Conservation (phyloP, 1,140 invertebrate species). For the Anoplolepis gracilipes region DNA sequence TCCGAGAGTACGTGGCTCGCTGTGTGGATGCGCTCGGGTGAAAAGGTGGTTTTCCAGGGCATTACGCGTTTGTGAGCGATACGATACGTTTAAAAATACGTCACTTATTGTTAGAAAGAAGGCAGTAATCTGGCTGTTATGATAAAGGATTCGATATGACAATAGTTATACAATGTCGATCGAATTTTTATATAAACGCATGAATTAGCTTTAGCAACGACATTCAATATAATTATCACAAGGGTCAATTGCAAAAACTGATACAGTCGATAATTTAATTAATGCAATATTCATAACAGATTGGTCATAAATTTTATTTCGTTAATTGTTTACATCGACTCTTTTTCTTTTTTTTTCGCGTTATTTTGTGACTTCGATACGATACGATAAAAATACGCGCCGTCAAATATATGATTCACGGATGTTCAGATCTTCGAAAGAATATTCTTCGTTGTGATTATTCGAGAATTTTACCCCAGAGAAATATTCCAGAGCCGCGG, state of each 20-base stretch:
- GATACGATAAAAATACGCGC: background rate
- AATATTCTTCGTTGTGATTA: conserved; percentile 44
- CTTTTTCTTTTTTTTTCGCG: background rate
- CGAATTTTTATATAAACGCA: background rate
- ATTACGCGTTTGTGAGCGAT: background rate
- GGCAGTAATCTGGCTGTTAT: background rate
- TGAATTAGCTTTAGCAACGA: background rate
- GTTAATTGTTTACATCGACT: background rate
- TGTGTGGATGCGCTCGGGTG: background rate
- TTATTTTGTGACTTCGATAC: background rate
- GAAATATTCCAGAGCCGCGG: conserved; percentile 47
- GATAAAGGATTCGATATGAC: background rate
- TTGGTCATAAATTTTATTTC: background rate
- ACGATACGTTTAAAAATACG: conserved; percentile 18
- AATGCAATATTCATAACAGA: background rate
- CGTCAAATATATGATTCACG: conserved; percentile 4
- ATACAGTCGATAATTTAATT: conserved; percentile 9
- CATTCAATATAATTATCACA: background rate
- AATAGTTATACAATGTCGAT: background rate
- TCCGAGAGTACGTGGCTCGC: background rate
- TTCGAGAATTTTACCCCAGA: conserved; percentile 44
- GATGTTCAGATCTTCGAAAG: conserved; percentile 23
- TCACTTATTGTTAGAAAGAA: background rate
- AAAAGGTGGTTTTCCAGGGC: conserved; percentile 14
- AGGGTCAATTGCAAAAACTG: background rate